Evolutionary conservation across 2,113 vertebrate genomes (phyloP), one percentile per base, ranked within the genome.

Genomic region (Megaleporinus macrocephalus): DNA sequence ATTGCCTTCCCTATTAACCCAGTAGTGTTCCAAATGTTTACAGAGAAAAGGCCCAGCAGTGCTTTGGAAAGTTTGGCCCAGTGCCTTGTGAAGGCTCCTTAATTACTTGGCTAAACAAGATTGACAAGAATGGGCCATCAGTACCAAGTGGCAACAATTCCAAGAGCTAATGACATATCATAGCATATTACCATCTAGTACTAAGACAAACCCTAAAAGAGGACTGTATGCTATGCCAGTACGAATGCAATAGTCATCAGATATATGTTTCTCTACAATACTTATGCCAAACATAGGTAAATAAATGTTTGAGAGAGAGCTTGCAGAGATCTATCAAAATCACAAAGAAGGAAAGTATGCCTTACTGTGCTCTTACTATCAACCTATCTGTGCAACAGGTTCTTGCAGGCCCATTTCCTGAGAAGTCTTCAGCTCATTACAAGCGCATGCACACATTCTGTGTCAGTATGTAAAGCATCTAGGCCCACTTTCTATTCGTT

Each of bases 1-100:
- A 41, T 76, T 70, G 77, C 51, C 22, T 65, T 78, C 57, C 12
- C 22, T 53, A 63, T 82, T 62, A 66, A 24, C 33, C 47, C 29
- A 29, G 22, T 61, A 51, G 65, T 36, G 27, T 20, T 57, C 27
- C 24, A 20, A 24, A 29, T 11, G 73, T 30, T 0, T 13, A 27
- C 2, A 29, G 29, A 61, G 36, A 78, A 49, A 53, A 12, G 79
- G 29, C 36, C 27, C 13, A 33, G 41, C 36, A 61, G 53, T 44
- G 53, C 11, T 62, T 26, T 26, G 24, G 57, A 0, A 61, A 22
- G 53, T 55, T 55, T 53, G 26, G 47, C 62, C 63, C 33, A 59
- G 55, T 29, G 78, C 49, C 33, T 44, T 24, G 4, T 27, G 33
- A 47, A 49, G 15, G 1, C 29, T 10, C 15, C 16, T 26, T 11